Percentiles rank a stretch among this genome's conserved stretches.
phyloP scores from a whole-genome alignment of 1,140 invertebrate species.

The Cyphomyrmex costatus region DNA sequence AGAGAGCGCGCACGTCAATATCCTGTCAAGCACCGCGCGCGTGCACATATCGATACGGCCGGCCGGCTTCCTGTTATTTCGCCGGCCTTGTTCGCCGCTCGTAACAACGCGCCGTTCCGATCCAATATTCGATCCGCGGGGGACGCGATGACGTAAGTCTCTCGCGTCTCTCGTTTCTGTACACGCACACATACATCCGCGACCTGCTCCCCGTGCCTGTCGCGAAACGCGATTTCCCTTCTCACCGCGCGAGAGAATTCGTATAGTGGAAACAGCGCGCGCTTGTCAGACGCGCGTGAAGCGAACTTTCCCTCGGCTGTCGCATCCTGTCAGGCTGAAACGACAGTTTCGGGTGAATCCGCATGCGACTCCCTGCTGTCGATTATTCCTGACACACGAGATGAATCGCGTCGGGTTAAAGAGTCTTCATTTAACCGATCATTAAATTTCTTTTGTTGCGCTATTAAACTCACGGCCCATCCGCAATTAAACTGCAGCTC shows the following conservation, averaged over 20 bases:
- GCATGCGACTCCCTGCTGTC: background rate
- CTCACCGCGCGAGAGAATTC: constrained; percentile 10
- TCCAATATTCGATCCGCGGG: constrained; percentile 57
- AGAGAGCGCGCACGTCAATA: constrained; percentile 31
- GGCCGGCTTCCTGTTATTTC: constrained; percentile 52
- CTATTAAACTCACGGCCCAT: background rate
- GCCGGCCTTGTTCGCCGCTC: constrained; percentile 51
- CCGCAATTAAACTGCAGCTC: background rate
- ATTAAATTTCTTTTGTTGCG: background rate
- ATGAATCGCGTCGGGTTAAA: background rate
- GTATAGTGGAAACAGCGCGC: constrained; percentile 8
- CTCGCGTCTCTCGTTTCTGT: constrained; percentile 16
- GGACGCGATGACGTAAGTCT: constrained; percentile 57
- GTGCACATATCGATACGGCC: constrained; percentile 48
- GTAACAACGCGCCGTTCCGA: constrained; percentile 36
- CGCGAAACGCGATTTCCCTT: constrained; percentile 52
- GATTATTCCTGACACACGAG: background rate
- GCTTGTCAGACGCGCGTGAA: constrained; percentile 19
- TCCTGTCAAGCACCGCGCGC: constrained; percentile 43
- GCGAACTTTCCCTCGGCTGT: constrained; percentile 24
- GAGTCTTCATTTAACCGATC: background rate
- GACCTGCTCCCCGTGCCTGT: background rate
- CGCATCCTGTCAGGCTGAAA: constrained; percentile 5
- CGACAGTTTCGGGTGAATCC: background rate
- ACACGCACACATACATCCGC: background rate